Evolutionary conservation across 2,797 vertebrate genomes (phyloP).

Genomic region (Forpus xanthops): DNA sequence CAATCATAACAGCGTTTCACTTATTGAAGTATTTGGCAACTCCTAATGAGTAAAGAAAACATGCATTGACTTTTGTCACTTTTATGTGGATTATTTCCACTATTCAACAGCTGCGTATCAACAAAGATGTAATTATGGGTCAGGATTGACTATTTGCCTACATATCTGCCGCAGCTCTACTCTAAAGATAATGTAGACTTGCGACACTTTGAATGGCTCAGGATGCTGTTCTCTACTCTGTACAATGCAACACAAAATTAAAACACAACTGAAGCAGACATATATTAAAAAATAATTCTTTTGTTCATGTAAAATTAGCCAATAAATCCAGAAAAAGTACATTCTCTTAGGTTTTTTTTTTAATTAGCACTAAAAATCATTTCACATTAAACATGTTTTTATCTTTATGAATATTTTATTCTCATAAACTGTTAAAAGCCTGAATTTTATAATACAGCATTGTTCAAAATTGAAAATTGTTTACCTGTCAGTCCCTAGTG

Average conservation of each 20-base stretch:
- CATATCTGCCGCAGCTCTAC: background rate
- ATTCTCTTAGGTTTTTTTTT: background rate
- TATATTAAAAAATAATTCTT: background rate
- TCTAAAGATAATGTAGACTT: background rate
- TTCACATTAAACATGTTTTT: background rate
- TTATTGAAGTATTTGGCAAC: background rate
- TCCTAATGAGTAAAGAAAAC: background rate
- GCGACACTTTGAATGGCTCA: background rate
- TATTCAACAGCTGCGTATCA: background rate
- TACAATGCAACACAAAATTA: background rate
- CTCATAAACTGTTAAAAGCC: background rate
- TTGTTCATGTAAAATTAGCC: background rate
- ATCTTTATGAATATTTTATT: background rate
- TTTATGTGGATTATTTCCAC: background rate
- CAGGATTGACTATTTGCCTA: background rate
- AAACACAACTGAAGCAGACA: background rate
- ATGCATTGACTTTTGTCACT: background rate
- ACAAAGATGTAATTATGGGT: background rate
- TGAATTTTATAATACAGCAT: background rate
- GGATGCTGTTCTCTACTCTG: background rate
- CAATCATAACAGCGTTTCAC: background rate
- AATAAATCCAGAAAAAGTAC: background rate
- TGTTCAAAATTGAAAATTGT: background rate
- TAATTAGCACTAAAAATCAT: background rate
- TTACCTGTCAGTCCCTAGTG: background rate